phyloP scores from a whole-genome alignment of 1,140 invertebrate genomes.

The Zeugodacus cucurbitae region DNA sequence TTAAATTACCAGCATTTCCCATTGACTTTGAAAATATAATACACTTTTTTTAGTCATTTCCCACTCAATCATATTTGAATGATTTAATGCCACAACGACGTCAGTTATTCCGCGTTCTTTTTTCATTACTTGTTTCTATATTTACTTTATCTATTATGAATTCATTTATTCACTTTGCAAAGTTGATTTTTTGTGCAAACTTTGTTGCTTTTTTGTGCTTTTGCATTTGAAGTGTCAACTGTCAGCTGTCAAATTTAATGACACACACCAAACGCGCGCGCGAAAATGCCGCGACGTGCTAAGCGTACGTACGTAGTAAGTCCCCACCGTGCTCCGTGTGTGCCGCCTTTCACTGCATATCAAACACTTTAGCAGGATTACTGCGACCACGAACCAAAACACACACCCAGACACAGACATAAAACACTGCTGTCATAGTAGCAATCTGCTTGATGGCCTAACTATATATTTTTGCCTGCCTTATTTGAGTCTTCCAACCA shows the following conservation, averaged over 20 bases:
- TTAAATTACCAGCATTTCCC: too few species aligned
- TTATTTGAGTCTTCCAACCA: neutral
- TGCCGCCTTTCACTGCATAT: neutral
- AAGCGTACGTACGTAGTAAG: neutral
- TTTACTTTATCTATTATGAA: conserved; percentile 5
- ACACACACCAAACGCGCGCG: conserved; percentile 23
- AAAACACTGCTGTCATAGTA: neutral
- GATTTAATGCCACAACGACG: neutral
- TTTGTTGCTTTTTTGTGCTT: neutral
- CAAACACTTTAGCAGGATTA: conserved; percentile 25
- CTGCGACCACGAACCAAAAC: neutral
- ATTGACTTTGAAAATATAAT: too few species aligned
- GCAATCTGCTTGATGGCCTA: conserved; percentile 3
- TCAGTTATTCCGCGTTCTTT: neutral
- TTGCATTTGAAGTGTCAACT: conserved; percentile 24
- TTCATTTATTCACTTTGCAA: conserved; percentile 25
- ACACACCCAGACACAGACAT: neutral
- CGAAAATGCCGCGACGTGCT: neutral
- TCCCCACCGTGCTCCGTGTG: neutral
- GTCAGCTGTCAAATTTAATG: conserved; percentile 38
- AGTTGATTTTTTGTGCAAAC: neutral
- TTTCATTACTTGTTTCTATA: neutral
- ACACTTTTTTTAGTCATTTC: neutral
- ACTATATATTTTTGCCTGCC: neutral
- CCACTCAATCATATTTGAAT: neutral